phyloP scores from a whole-genome alignment of 1,140 invertebrate genomes.

The Ceratina calcarata region DNA sequence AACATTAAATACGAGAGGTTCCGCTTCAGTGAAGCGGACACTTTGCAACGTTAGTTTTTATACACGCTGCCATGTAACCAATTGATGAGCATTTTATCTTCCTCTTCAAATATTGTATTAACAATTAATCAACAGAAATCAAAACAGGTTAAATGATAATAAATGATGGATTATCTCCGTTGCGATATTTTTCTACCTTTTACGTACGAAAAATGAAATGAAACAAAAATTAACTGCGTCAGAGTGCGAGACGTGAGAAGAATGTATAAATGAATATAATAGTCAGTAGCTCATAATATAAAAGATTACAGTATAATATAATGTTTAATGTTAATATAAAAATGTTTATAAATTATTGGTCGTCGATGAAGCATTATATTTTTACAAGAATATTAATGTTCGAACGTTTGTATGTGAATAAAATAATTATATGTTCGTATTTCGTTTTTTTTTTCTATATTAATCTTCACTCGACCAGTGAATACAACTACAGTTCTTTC shows the following conservation, averaged over 20 bases:
- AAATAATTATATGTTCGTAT: conserved; percentile 6
- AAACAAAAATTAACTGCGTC: neutral
- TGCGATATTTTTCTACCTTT: neutral
- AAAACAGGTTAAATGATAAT: neutral
- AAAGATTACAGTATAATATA: conserved; percentile 41
- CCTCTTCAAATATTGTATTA: neutral
- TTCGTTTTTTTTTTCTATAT: neutral
- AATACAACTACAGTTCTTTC: neutral
- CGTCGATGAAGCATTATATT: conserved; percentile 12
- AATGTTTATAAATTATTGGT: conserved; percentile 32
- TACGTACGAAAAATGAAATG: neutral
- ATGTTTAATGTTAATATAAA: conserved; percentile 23
- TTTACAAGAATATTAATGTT: conserved; percentile 3
- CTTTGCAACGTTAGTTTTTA: conserved; percentile 10
- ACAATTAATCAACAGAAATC: neutral
- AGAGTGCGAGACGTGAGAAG: neutral
- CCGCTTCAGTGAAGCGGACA: conserved; percentile 31
- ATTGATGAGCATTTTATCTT: neutral
- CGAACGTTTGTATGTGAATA: conserved; percentile 22
- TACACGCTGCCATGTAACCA: conserved; percentile 22
- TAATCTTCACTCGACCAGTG: neutral
- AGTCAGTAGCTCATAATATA: conserved; percentile 41
- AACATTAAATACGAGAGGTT: conserved; percentile 9
- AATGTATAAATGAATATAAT: conserved; percentile 39
- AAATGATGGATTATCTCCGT: neutral